A percentile compares a stretch with the other conserved stretches of the same genome.
phyloP scores from a whole-genome alignment of 2,113 vertebrate genomes.

The Notothenia coriiceps region DNA sequence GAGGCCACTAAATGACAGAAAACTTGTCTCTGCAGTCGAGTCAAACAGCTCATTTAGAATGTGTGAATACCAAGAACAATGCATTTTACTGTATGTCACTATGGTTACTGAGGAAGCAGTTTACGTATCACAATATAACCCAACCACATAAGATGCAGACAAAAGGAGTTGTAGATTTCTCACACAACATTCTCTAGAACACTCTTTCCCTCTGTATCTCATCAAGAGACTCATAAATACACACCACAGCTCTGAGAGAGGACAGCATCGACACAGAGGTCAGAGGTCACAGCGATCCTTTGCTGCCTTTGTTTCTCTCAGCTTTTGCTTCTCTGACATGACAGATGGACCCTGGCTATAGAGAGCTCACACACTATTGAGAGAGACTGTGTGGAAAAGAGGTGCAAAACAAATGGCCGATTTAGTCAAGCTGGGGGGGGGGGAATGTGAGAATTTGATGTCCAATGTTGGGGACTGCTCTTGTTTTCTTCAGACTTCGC shows the following conservation, averaged over 20 bases:
- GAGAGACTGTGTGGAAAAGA: background rate
- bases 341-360: constrained; percentile 38
- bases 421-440: constrained; percentile 9
- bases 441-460: background rate
- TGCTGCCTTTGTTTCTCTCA: constrained; percentile 29
- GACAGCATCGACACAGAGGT: constrained; percentile 21
- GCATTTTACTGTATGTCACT: background rate
- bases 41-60: background rate
- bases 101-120: background rate
- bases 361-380: constrained; percentile 14
- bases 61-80: background rate
- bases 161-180: background rate
- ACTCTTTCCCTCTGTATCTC: no score
- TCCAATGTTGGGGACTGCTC: background rate
- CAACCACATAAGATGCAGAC: background rate
- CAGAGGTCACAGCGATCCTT: constrained; percentile 32
- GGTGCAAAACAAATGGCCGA: constrained; percentile 11
- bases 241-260: background rate
- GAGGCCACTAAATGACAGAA: background rate
- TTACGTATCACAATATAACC: background rate
- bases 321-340: constrained; percentile 32
- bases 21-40: no score
- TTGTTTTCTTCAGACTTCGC: background rate
- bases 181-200: background rate
- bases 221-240: background rate